Conservation (phyloP, 2,888 invertebrate genomes). For the Polia nebulosa region DNA sequence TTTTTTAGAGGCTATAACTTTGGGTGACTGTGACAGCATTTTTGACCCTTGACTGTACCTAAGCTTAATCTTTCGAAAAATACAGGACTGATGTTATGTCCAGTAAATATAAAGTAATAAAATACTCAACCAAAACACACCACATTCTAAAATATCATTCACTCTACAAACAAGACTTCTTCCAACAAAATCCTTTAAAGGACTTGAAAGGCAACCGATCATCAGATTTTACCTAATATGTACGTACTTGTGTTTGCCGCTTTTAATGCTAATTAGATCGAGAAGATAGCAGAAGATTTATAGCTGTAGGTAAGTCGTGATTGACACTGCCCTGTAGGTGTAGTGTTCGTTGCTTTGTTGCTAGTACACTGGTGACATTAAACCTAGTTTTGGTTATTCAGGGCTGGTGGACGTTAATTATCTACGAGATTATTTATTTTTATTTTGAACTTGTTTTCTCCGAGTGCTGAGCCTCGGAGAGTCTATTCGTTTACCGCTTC, state of each 20-base stretch:
- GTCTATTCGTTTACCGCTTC: too few relatives aligned
- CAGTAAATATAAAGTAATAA: too few relatives aligned
- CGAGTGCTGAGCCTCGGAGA: too few relatives aligned
- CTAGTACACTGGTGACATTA: slow-evolving; percentile 70
- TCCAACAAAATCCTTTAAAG: slow-evolving; percentile 15
- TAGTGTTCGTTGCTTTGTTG: slow-evolving; percentile 57
- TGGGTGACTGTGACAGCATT: too few relatives aligned
- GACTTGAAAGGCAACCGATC: slow-evolving; percentile 44
- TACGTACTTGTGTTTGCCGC: slow-evolving; percentile 35
- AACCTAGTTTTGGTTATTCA: slow-evolving; percentile 66
- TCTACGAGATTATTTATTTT: not conserved
- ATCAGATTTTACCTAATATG: slow-evolving; percentile 41
- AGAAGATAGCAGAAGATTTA: slow-evolving; percentile 62
- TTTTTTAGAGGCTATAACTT: too few relatives aligned
- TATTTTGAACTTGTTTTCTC: not conserved
- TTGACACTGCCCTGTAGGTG: slow-evolving; percentile 74
- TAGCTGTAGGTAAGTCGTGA: slow-evolving; percentile 68
- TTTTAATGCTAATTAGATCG: slow-evolving; percentile 63
- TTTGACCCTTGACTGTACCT: too few relatives aligned
- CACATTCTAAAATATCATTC: not conserved
- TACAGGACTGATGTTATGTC: too few relatives aligned
- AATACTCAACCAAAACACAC: not conserved
- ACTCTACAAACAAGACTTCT: not conserved
- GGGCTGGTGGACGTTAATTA: slow-evolving; percentile 61
- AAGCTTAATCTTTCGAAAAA: too few relatives aligned